A percentile compares a stretch with the other conserved stretches of the same genome.
phyloP scores from a whole-genome alignment of 2,888 invertebrate genomes.

The Drosophila bunnanda region DNA sequence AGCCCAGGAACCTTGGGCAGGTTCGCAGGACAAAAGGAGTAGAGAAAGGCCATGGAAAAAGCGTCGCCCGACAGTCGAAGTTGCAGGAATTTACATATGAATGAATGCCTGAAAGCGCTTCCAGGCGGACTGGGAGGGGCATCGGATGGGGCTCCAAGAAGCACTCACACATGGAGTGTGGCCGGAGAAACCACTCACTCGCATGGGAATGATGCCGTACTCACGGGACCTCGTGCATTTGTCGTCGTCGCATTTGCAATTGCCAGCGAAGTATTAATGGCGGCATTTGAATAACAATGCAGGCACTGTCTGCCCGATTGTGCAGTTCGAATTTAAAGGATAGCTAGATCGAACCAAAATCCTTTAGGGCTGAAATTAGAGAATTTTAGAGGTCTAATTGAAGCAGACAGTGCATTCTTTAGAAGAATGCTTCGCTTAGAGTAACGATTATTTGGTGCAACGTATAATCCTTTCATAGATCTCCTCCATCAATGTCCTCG shows the following conservation, averaged over 20 bases:
- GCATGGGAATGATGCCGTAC: slow-evolving; percentile 6
- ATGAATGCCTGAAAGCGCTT: slow-evolving; percentile 59
- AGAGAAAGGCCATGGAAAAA: slow-evolving; percentile 27
- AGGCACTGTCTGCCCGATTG: slow-evolving; percentile 18
- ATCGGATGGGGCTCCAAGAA: slow-evolving; percentile 38
- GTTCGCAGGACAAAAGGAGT: slow-evolving; percentile 24
- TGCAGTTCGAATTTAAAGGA: slow-evolving; percentile 20
- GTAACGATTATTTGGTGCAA: background rate
- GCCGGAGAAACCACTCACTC: slow-evolving; percentile 16
- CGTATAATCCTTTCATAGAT: background rate
- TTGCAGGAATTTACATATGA: slow-evolving; percentile 71
- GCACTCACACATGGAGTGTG: slow-evolving; percentile 24
- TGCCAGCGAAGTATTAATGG: slow-evolving; percentile 78
- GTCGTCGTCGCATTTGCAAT: slow-evolving; percentile 60
- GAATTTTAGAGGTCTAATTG: background rate
- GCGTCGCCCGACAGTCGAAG: slow-evolving; percentile 33
- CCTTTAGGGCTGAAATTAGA: background rate
- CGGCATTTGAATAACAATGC: slow-evolving; percentile 78
- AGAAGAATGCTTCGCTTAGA: no score
- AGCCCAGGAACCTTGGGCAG: slow-evolving; percentile 12
- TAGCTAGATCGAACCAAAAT: background rate
- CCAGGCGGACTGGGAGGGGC: slow-evolving; percentile 52
- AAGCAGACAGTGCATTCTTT: background rate
- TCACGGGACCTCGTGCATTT: slow-evolving; percentile 7
- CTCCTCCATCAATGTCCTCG: background rate